Evolutionary conservation across 2,797 vertebrate species (phyloP).

Genomic region (Oceanodroma leucorhoa): DNA sequence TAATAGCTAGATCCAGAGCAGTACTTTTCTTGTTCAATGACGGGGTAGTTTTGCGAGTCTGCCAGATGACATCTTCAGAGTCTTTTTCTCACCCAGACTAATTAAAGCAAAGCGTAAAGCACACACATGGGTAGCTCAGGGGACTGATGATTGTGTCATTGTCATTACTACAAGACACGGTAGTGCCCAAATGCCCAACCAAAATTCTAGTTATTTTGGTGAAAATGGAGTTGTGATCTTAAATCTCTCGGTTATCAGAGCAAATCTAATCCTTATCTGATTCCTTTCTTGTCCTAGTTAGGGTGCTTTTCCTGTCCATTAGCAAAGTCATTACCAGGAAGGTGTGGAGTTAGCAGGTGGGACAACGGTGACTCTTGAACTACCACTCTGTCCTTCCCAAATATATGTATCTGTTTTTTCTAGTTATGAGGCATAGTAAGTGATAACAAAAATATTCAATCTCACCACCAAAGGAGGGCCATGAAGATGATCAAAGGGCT

Average conservation of each 20-base stretch:
- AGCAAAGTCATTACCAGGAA: not conserved
- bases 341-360: not conserved
- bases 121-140: not conserved
- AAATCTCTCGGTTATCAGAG: not conserved
- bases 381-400: not conserved
- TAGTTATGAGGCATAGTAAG: not conserved
- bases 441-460: not conserved
- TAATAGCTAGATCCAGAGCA: not conserved
- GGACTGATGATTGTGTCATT: not conserved
- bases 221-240: not conserved
- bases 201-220: not conserved
- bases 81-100: not conserved
- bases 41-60: not conserved
- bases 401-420: not conserved
- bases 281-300: not conserved
- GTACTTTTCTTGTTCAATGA: not conserved
- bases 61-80: not conserved
- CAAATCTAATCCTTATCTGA: not conserved
- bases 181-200: not conserved
- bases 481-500: not conserved
- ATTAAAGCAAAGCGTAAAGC: not conserved
- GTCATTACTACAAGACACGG: not conserved
- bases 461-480: not conserved
- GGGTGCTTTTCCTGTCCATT: not conserved
- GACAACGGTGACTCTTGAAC: not conserved